Conservation (phyloP, 2,113 vertebrate genomes). For the Bujurquina vittata region DNA sequence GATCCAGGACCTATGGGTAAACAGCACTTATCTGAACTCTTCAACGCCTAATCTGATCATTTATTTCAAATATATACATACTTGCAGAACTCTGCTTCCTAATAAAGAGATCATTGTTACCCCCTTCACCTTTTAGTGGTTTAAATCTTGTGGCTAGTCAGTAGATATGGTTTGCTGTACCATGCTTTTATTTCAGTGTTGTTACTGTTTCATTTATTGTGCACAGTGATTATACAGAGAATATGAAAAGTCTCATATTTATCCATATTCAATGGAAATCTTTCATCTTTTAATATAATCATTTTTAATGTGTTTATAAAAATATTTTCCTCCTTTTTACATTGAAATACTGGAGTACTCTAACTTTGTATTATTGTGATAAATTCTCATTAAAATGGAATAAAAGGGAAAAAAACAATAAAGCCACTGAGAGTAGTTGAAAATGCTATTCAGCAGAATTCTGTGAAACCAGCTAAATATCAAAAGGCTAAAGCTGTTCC, state of each 20-base stretch:
- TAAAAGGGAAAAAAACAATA: neutral
- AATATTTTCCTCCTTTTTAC: neutral
- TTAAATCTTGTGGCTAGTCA: neutral
- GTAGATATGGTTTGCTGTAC: neutral
- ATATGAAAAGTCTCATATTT: neutral
- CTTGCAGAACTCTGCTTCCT: neutral
- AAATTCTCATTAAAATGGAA: neutral
- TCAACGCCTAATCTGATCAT: too few species aligned
- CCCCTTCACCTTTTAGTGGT: neutral
- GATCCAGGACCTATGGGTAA: too few species aligned
- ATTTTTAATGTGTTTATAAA: neutral
- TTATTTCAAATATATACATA: too few species aligned
- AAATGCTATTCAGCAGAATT: neutral
- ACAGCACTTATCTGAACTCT: too few species aligned
- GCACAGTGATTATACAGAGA: neutral
- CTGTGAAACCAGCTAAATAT: neutral
- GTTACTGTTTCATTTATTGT: neutral
- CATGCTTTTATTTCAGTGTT: neutral
- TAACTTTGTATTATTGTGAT: neutral
- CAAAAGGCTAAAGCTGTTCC: conserved; percentile 11
- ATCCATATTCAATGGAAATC: neutral
- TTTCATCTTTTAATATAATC: neutral
- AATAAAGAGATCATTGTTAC: neutral
- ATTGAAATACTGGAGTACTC: neutral
- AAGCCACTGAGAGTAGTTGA: neutral